phyloP scores from a whole-genome alignment of 2,113 vertebrate genomes.

The Gavialis gangeticus region DNA sequence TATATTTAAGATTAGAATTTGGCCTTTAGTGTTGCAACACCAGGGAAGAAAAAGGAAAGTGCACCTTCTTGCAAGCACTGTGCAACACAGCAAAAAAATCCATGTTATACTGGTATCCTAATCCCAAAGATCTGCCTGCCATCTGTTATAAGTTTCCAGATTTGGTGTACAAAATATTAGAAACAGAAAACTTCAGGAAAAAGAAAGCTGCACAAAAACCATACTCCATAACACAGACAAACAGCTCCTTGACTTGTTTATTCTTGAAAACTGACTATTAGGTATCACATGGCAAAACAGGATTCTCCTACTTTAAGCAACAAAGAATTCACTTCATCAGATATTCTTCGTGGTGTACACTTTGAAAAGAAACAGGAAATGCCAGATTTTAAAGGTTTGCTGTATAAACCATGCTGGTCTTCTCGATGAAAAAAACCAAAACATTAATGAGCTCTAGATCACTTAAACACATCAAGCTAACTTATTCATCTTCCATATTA shows the following conservation, averaged over 20 bases:
- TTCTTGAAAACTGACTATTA: conserved; percentile 31
- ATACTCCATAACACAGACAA: background rate
- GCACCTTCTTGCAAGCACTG: background rate
- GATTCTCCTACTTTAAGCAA: conserved; percentile 11
- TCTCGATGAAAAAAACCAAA: conserved; percentile 14
- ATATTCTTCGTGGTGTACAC: background rate
- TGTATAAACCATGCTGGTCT: conserved; percentile 14
- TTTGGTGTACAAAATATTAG: background rate
- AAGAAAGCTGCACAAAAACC: background rate
- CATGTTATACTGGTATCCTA: background rate
- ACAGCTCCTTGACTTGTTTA: background rate
- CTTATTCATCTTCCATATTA: background rate
- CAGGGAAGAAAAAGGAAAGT: background rate
- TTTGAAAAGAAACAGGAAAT: conserved; percentile 57
- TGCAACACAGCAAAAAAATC: background rate
- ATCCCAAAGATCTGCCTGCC: background rate
- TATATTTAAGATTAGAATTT: background rate
- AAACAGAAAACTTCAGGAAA: background rate
- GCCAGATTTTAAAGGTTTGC: conserved; percentile 56
- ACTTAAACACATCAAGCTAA: conserved; percentile 44
- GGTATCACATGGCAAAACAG: background rate
- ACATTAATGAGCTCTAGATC: background rate
- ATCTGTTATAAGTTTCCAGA: background rate
- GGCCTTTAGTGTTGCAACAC: background rate
- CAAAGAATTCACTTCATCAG: conserved; percentile 40